Evolutionary conservation across 2,797 vertebrate genomes (phyloP).

Genomic region (Atherinosoma microstoma): DNA sequence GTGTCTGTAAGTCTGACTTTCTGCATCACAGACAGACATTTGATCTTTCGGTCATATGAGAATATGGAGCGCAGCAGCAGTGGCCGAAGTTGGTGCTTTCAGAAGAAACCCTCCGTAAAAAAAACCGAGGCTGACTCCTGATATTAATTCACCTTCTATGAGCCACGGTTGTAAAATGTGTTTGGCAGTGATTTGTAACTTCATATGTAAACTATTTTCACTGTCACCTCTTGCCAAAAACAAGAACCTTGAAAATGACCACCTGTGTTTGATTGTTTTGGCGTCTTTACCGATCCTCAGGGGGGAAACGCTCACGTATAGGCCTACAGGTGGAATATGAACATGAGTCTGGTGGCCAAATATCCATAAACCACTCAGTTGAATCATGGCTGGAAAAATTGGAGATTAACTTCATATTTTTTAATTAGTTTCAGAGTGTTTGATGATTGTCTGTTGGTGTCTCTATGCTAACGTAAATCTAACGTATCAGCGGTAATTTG

Average conservation of each 20-base stretch:
- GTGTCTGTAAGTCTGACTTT: neutral
- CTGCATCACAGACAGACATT: constrained; percentile 1
- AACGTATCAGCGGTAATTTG: constrained; percentile 51
- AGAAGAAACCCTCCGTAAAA: constrained; percentile 31
- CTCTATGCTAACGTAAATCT: constrained; percentile 51
- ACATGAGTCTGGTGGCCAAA: constrained; percentile 57
- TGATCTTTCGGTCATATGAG: constrained; percentile 13
- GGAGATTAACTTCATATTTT: constrained; percentile 59
- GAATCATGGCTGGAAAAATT: constrained; percentile 67
- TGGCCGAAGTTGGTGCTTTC: constrained; percentile 20
- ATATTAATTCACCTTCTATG: constrained; percentile 60
- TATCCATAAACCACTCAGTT: constrained; percentile 57
- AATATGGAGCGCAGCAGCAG: constrained; percentile 1
- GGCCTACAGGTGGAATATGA: constrained; percentile 74
- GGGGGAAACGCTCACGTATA: constrained; percentile 62
- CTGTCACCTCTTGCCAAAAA: constrained; percentile 69
- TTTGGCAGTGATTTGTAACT: constrained; percentile 71
- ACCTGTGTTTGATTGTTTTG: constrained; percentile 82
- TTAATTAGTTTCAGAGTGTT: constrained; percentile 58
- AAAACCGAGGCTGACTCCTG: constrained; percentile 38
- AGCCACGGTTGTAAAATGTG: constrained; percentile 54
- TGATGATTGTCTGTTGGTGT: constrained; percentile 59
- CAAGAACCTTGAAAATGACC: constrained; percentile 73
- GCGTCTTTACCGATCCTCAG: constrained; percentile 55
- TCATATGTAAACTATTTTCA: constrained; percentile 77